These are phyloP conservation scores for Tetropium fuscum DNA, from an alignment of 2,888 invertebrate genomes.

Conservation along the genomic window DNA sequence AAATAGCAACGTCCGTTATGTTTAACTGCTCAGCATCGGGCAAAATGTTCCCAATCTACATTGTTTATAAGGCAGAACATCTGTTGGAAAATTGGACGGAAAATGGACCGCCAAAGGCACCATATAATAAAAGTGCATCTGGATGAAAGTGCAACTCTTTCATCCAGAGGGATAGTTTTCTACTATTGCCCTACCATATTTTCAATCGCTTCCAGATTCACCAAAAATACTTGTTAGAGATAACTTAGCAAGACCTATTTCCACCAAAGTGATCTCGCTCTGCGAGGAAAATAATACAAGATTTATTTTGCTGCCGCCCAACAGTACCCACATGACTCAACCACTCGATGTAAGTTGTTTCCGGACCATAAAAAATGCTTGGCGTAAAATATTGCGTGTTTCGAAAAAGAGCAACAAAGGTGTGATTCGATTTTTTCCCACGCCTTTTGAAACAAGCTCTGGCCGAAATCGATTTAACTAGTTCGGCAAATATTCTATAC, in stretches of 20 bases:
- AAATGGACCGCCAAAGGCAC: constrained; percentile 18
- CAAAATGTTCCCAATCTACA: constrained; percentile 16
- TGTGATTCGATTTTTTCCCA: constrained; percentile 29
- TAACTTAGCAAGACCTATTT: constrained; percentile 1
- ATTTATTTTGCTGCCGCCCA: constrained; percentile 22
- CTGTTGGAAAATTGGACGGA: constrained; percentile 12
- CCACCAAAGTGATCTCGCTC: constrained; percentile 1
- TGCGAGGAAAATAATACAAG: constrained; percentile 28
- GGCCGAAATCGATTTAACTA: constrained; percentile 1
- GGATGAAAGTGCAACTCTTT: constrained; percentile 13
- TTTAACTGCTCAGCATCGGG: constrained; percentile 27
- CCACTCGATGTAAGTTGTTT: constrained; percentile 23
- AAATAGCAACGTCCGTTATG: constrained; percentile 34
- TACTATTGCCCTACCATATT: constrained; percentile 19
- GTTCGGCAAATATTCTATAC: constrained; percentile 2
- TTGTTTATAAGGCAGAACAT: constrained; percentile 29
- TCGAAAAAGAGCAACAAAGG: constrained; percentile 24
- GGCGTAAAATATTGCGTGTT: constrained; percentile 12
- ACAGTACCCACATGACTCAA: constrained; percentile 10
- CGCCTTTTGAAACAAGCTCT: constrained; percentile 3
- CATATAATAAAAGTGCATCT: constrained; percentile 31
- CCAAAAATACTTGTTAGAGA: not conserved
- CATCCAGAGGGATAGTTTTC: constrained; percentile 14
- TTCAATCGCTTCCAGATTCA: constrained; percentile 12
- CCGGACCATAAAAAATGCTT: constrained; percentile 15